phyloP scores from a whole-genome alignment of 2,888 invertebrate genomes.

The Mongoloraphidia duomilia region DNA sequence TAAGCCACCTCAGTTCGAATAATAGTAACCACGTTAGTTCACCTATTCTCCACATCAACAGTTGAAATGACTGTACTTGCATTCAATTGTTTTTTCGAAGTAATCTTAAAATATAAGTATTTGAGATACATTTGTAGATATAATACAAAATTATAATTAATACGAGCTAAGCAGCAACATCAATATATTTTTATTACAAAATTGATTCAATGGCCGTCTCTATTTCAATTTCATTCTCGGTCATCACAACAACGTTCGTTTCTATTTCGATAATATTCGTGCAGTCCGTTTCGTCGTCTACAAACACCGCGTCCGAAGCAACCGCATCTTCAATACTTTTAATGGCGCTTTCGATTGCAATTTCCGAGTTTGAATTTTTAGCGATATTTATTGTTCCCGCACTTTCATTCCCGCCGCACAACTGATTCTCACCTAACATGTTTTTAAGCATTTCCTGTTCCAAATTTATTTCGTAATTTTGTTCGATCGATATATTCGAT shows the following conservation, averaged over 20 bases:
- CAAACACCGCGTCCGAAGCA: not conserved
- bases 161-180: too few species aligned
- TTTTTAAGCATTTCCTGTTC: constrained; percentile 9
- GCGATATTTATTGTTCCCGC: too few species aligned
- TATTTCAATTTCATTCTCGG: constrained; percentile 25
- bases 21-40: too few species aligned
- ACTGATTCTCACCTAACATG: constrained; percentile 6
- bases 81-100: too few species aligned
- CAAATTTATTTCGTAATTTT: constrained; percentile 1
- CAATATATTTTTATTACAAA: constrained; percentile 14
- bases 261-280: constrained; percentile 19
- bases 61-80: too few species aligned
- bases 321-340: constrained; percentile 9
- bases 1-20: too few species aligned
- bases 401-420: too few species aligned
- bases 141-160: too few species aligned
- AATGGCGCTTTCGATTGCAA: constrained; percentile 1
- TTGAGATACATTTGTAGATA: too few species aligned
- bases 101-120: too few species aligned
- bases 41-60: too few species aligned
- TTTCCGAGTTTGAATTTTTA: not conserved
- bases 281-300: constrained; percentile 4
- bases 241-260: constrained; percentile 12
- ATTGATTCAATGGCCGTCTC: constrained; percentile 30
- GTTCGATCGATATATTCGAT: not conserved